Evolutionary conservation across 1,140 invertebrate species (phyloP).

Genomic region (Drosophila truncata): DNA sequence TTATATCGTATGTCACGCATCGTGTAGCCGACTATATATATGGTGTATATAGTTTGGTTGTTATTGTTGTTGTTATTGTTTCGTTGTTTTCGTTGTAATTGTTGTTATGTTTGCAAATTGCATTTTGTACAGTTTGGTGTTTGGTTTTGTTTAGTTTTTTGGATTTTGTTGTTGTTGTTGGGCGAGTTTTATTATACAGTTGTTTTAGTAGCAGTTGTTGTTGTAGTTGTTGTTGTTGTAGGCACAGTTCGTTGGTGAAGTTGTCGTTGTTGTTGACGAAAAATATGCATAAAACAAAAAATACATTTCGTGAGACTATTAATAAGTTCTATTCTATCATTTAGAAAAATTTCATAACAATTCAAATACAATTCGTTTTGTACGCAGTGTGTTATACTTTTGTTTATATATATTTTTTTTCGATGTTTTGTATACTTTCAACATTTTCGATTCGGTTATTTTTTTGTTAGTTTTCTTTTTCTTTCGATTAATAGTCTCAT

Average conservation of each 20-base stretch:
- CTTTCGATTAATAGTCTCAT: slow-evolving; percentile 84
- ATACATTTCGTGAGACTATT: slow-evolving; percentile 85
- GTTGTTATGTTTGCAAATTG: slow-evolving; percentile 43
- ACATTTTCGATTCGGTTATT: slow-evolving; percentile 42
- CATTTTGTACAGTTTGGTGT: slow-evolving; percentile 55
- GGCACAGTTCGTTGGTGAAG: slow-evolving; percentile 71
- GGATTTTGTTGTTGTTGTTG: slow-evolving; percentile 36
- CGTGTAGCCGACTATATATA: slow-evolving; percentile 95
- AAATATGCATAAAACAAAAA: slow-evolving; percentile 84
- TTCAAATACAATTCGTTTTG: slow-evolving; percentile 44
- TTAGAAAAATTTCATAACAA: slow-evolving; percentile 50
- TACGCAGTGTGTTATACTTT: slow-evolving; percentile 23
- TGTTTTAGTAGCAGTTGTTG: slow-evolving; percentile 46
- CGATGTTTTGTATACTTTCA: slow-evolving; percentile 5
- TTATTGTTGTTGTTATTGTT: slow-evolving; percentile 34
- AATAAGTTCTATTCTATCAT: slow-evolving; percentile 67
- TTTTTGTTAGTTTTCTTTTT: slow-evolving; percentile 18
- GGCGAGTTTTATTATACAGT: slow-evolving; percentile 42
- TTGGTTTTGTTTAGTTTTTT: slow-evolving; percentile 37
- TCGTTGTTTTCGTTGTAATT: slow-evolving; percentile 38
- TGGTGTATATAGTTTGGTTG: slow-evolving; percentile 52
- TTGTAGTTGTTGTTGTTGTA: slow-evolving; percentile 49
- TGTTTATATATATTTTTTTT: background rate
- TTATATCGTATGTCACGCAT: slow-evolving; percentile 98
- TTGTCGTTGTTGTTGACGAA: slow-evolving; percentile 75